Percentiles rank a stretch among this genome's conserved stretches.
Evolutionary conservation across 2,888 invertebrate species (phyloP).

Genomic region (Vandiemenella viatica): DNA sequence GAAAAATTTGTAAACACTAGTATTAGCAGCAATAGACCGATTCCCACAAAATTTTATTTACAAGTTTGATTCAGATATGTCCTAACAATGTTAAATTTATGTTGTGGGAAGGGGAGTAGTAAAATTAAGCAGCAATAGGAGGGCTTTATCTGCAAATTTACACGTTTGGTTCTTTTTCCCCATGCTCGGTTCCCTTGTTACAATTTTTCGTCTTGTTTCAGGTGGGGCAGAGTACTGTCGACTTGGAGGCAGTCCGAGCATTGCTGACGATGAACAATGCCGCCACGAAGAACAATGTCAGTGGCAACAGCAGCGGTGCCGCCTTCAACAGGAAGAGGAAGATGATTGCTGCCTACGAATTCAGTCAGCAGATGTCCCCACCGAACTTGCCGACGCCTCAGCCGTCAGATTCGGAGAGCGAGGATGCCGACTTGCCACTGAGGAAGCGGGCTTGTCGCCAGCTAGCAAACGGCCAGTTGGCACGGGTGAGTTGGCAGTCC

Average conservation of each 20-base stretch:
- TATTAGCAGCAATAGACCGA: too few species aligned
- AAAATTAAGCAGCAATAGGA: too few species aligned
- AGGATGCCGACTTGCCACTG: slow-evolving; percentile 35
- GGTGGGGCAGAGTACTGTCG: slow-evolving; percentile 20
- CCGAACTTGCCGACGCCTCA: slow-evolving; percentile 55
- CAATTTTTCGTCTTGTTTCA: too few species aligned
- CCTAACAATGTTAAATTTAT: too few species aligned
- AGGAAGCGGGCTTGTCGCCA: slow-evolving; percentile 32
- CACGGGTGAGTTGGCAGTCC: slow-evolving; percentile 27
- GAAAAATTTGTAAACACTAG: too few species aligned
- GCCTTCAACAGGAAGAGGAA: slow-evolving; percentile 10
- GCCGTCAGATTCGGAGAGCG: slow-evolving; percentile 65
- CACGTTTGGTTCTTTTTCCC: too few species aligned
- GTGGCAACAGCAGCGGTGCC: slow-evolving; percentile 29
- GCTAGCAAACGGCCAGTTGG: slow-evolving; percentile 29
- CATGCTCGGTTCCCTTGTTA: too few species aligned
- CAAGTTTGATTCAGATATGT: too few species aligned
- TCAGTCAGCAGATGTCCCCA: slow-evolving; percentile 19
- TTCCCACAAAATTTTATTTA: too few species aligned
- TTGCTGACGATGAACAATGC: slow-evolving; percentile 25
- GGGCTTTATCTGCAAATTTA: too few species aligned
- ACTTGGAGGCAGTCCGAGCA: slow-evolving; percentile 22
- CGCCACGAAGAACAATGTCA: too few species aligned
- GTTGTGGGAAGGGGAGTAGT: too few species aligned
- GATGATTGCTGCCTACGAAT: background rate